Evolutionary conservation across 2,113 vertebrate genomes (phyloP).

Genomic region (Macheiramphus alcinus): DNA sequence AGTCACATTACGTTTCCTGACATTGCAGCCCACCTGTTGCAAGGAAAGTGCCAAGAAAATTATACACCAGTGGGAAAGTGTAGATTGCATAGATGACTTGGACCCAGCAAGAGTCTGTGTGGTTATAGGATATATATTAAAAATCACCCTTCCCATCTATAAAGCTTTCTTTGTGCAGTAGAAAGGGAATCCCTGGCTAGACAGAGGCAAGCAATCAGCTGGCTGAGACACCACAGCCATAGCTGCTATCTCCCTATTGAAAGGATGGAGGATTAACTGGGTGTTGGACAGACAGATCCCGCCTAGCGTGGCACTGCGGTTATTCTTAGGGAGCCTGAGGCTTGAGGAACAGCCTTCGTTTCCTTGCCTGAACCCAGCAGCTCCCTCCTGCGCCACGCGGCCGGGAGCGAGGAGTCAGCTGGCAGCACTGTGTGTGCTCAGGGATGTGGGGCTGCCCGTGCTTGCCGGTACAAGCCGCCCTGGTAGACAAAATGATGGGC

Average conservation of each 20-base stretch:
- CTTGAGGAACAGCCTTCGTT: not conserved
- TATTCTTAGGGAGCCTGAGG: not conserved
- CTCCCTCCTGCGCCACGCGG: not conserved
- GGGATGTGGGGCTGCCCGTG: not conserved
- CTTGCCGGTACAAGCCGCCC: not conserved
- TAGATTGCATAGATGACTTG: constrained; percentile 21
- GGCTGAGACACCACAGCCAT: not conserved
- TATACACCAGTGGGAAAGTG: constrained; percentile 47
- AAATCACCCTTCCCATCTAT: not conserved
- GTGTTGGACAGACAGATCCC: not conserved
- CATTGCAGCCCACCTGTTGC: constrained; percentile 62
- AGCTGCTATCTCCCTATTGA: not conserved
- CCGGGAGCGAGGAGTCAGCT: not conserved
- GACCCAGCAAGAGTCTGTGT: not conserved
- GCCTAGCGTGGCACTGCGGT: fast-evolving
- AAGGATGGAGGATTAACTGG: not conserved
- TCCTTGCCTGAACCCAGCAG: not conserved
- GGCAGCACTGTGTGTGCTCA: not conserved
- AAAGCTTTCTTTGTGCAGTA: not conserved
- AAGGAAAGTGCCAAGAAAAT: constrained; percentile 50
- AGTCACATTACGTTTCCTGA: constrained; percentile 21
- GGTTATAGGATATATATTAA: not conserved
- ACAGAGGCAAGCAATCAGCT: not conserved
- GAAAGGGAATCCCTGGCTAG: not conserved
- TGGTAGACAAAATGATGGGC: not conserved